A percentile compares a stretch with the other conserved stretches of the same genome.
phyloP scores from a whole-genome alignment of 2,113 vertebrate species.

The Corydoras sp. region DNA sequence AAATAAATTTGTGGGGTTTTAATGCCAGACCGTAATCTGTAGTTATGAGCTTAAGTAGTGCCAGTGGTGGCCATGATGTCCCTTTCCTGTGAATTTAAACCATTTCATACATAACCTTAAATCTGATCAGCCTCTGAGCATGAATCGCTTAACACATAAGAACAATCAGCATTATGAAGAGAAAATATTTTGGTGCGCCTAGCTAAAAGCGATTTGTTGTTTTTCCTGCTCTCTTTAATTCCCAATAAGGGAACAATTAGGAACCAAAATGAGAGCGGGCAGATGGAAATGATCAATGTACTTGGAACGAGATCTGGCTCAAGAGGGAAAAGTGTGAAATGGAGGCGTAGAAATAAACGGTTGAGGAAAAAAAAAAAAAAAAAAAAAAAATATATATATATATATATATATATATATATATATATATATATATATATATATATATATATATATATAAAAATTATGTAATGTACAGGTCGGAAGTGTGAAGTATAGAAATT shows the following conservation, averaged over 20 bases:
- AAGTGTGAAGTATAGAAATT: too few relatives aligned
- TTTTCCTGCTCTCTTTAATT: constrained; percentile 18
- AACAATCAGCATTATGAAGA: background rate
- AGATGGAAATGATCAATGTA: constrained; percentile 27
- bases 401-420: too few relatives aligned
- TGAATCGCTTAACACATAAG: background rate
- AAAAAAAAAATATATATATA: too few relatives aligned
- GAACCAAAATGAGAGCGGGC: constrained; percentile 15
- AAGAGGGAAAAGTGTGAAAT: constrained; percentile 13
- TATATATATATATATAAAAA: too few relatives aligned
- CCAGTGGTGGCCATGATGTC: constrained; percentile 27
- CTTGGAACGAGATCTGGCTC: constrained; percentile 26
- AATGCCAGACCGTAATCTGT: background rate
- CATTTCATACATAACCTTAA: constrained; percentile 41
- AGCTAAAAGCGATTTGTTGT: constrained; percentile 16
- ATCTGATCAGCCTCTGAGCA: constrained; percentile 10
- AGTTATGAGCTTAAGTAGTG: constrained; percentile 1
- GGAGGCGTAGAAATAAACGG: constrained; percentile 19
- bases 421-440: too few relatives aligned
- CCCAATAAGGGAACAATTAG: constrained; percentile 20
- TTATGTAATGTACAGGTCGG: too few relatives aligned
- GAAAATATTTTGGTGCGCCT: constrained; percentile 6
- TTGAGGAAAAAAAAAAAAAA: background rate
- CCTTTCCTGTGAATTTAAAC: constrained; percentile 1
- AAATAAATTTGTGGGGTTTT: too few relatives aligned